phyloP scores from a whole-genome alignment of 1,140 invertebrate genomes.

The Drosophila serrata region DNA sequence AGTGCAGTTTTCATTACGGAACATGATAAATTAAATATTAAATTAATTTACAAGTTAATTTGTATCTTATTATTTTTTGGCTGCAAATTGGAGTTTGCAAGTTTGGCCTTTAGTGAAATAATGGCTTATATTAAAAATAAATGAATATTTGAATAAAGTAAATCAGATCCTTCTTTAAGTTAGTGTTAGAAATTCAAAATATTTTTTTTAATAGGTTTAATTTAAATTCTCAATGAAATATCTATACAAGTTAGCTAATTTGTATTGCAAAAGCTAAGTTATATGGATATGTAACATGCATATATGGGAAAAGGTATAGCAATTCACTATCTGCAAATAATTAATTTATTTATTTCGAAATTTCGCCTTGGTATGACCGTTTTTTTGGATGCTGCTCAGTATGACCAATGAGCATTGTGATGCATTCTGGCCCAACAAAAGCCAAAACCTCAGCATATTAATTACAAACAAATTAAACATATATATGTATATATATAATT shows the following conservation, averaged over 20 bases:
- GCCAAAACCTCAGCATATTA: constrained; percentile 57
- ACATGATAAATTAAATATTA: background rate
- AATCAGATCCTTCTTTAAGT: background rate
- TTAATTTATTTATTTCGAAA: no score
- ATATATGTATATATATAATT: background rate
- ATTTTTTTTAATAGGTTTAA: background rate
- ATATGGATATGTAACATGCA: background rate
- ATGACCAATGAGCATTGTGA: constrained; percentile 8
- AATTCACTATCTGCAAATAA: background rate
- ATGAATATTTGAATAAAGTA: background rate
- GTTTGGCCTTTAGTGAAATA: no score
- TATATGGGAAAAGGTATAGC: background rate
- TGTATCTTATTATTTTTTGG: no score
- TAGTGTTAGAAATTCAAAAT: background rate
- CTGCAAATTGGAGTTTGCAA: no score
- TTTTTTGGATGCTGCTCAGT: no score
- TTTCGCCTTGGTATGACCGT: no score
- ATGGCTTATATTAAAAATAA: background rate
- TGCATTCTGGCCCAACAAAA: constrained; percentile 26
- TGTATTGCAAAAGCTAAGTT: no score
- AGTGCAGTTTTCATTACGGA: no score
- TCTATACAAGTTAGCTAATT: no score
- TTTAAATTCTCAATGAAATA: background rate
- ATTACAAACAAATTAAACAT: constrained; percentile 72
- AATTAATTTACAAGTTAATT: background rate